Conservation (phyloP, 2,797 vertebrate genomes). For the Sebastes matsubarae region DNA sequence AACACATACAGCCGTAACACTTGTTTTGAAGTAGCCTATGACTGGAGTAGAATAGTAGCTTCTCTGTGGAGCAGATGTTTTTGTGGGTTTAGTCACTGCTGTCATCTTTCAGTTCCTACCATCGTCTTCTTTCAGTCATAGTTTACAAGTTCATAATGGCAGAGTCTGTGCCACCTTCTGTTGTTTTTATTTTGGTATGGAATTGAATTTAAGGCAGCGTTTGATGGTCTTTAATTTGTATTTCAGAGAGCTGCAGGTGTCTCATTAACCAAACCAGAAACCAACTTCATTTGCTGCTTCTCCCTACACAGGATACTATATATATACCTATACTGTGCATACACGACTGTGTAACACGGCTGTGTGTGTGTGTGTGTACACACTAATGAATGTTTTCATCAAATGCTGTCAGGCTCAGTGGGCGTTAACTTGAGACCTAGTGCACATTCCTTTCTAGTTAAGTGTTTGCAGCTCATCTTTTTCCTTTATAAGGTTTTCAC, state of each 20-base stretch:
- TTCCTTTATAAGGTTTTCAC: slow-evolving; percentile 43
- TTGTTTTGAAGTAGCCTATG: neutral
- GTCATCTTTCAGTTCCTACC: neutral
- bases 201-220: neutral
- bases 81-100: neutral
- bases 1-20: too few species aligned
- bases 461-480: slow-evolving; percentile 52
- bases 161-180: neutral
- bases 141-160: neutral
- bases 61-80: neutral
- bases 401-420: slow-evolving; percentile 53
- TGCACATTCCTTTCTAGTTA: slow-evolving; percentile 43
- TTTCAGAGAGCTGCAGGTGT: neutral
- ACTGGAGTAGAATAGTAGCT: neutral
- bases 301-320: neutral
- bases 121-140: neutral
- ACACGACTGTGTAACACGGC: neutral
- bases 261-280: neutral
- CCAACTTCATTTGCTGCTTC: neutral
- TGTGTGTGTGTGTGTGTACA: neutral
- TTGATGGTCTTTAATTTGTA: neutral
- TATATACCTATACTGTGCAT: neutral
- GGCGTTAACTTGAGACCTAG: slow-evolving; percentile 52
- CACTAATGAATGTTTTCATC: slow-evolving; percentile 71
- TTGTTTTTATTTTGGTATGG: neutral